Base-by-base conservation (phyloP, 2,888 invertebrate genomes). In the Mycalesis mineus region DNA sequence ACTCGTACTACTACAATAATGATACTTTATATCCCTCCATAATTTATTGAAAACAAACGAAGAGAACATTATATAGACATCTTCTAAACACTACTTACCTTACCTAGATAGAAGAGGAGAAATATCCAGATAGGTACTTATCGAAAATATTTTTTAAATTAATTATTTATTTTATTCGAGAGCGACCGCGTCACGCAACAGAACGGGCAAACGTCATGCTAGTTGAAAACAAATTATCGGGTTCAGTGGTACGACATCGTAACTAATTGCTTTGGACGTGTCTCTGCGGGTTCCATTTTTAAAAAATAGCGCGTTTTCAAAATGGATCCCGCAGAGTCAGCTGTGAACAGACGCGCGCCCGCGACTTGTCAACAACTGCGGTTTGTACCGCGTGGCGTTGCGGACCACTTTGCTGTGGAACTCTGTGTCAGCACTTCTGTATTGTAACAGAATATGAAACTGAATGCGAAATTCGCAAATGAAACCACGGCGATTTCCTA, bases 221-320 rank as follows among this genome's bases (percentile, higher is more conserved):
- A 73, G 72, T 74, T 73, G 74, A 72, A 73, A 74, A 70, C 65
- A 72, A 74, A 76, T 70, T 66, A 68, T 69, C 68, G 66, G 65
- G 70, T 72, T 74, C 74, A 72, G 72, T 71, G 68, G 69, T 72
- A 65, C 63, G 65, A 60, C 65, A 60, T 67, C 67, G 67, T 66
- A 63, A 80, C 84, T 73, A 81, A 84, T 83, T 68, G 73, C 62
- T 61, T 63, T 71, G 74, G 80, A 81, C 82, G 79, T 77, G 78
- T 66, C 74, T 51, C 74, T 57, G 71, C 71, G 72, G 75, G 69
- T 60, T 63, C 62, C 65, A 60, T 65, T 64, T 66, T 59, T 62
- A 65, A 68, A 68, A 67, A 68, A 70, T 67, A 66, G 66, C 65
- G 65, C 65, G 57, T 67, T 71, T 60, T 64, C 61, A 68, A 67